phyloP scores from a whole-genome alignment of 1,140 invertebrate genomes.

The Oryctes rhinoceros region DNA sequence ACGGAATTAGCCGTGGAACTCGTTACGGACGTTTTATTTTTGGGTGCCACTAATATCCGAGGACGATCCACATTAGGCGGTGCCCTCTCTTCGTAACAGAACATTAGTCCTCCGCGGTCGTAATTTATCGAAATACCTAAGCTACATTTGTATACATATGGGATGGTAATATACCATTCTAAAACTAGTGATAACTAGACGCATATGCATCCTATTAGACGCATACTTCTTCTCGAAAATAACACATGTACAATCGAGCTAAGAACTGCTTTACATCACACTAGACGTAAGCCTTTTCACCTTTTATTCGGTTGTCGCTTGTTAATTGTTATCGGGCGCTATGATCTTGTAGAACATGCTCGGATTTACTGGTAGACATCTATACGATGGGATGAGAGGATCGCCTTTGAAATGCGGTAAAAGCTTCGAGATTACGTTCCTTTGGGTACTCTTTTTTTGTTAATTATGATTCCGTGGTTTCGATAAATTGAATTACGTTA shows the following conservation, averaged over 20 bases:
- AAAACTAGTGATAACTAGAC: not conserved
- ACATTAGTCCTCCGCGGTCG: not conserved
- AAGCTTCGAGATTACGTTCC: too few relatives aligned
- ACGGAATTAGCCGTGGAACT: conserved; percentile 2
- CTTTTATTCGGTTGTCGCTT: conserved; percentile 18
- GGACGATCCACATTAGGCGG: not conserved
- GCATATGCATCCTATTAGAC: not conserved
- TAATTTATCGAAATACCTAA: conserved; percentile 22
- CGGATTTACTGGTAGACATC: not conserved
- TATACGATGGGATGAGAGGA: too few relatives aligned
- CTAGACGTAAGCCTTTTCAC: not conserved
- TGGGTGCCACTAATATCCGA: not conserved
- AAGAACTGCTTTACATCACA: not conserved
- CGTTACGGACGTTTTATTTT: conserved; percentile 12
- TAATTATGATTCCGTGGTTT: too few relatives aligned
- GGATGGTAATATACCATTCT: not conserved
- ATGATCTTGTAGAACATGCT: conserved; percentile 6
- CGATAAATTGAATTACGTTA: too few relatives aligned
- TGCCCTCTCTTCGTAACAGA: not conserved
- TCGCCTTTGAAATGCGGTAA: too few relatives aligned
- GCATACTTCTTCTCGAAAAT: not conserved
- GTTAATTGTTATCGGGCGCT: not conserved
- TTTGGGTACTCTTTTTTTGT: too few relatives aligned
- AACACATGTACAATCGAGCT: not conserved
- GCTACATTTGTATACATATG: not conserved